A percentile compares a stretch with the other conserved stretches of the same genome.
Conservation (phyloP, 2,888 invertebrate species). For the Coenonympha glycerion region DNA sequence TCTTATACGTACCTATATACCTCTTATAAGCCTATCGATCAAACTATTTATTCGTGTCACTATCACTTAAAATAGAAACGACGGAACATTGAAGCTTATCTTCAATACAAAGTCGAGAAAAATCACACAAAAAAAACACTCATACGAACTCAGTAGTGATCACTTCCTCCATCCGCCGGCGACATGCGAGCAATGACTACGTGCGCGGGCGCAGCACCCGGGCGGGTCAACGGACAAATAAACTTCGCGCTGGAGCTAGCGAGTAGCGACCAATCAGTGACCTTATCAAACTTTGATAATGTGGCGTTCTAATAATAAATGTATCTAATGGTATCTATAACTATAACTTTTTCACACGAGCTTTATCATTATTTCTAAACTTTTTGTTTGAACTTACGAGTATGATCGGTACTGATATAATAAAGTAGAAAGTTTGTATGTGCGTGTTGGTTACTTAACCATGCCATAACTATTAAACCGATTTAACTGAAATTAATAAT, state of each 20-base stretch:
- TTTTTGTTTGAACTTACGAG: too few relatives aligned
- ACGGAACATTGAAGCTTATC: background rate
- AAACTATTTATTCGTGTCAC: too few relatives aligned
- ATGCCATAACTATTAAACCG: too few relatives aligned
- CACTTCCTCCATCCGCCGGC: conserved; percentile 20
- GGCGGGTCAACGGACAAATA: conserved; percentile 64
- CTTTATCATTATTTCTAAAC: background rate
- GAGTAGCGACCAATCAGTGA: conserved; percentile 45
- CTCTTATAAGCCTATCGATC: background rate
- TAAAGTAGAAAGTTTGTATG: too few relatives aligned
- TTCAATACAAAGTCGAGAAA: background rate
- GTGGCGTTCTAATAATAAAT: conserved; percentile 34
- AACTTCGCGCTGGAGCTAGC: conserved; percentile 49
- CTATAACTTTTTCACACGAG: conserved; percentile 2
- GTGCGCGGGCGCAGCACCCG: conserved; percentile 41
- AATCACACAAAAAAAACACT: conserved; percentile 6
- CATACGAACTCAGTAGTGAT: conserved; percentile 1
- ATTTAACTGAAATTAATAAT: too few relatives aligned
- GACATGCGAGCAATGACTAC: conserved; percentile 27
- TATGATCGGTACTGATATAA: too few relatives aligned
- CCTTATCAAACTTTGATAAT: conserved; percentile 43
- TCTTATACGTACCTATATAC: background rate
- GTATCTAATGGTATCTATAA: background rate
- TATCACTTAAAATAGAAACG: background rate
- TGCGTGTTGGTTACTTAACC: too few relatives aligned